Conservation (phyloP, 2,113 vertebrate species). For the Anas platyrhynchos region DNA sequence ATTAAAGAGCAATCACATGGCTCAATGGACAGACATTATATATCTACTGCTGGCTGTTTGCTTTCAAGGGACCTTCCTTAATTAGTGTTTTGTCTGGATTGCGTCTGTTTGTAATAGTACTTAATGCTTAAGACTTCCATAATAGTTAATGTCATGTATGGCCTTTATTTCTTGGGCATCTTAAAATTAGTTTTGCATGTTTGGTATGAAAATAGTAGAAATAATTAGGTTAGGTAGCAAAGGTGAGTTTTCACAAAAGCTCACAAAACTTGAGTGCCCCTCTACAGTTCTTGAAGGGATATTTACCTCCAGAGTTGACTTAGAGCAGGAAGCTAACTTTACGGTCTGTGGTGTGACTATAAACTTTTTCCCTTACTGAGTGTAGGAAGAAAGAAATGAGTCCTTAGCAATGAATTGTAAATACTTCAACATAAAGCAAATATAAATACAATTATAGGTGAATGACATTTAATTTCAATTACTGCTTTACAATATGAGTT, state of each 20-base stretch:
- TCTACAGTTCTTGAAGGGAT: not conserved
- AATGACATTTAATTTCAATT: not conserved
- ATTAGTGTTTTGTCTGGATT: conserved; percentile 28
- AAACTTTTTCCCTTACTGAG: not conserved
- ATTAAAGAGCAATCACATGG: conserved; percentile 4
- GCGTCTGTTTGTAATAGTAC: not conserved
- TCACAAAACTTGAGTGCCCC: not conserved
- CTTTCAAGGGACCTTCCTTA: conserved; percentile 20
- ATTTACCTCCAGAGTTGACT: not conserved
- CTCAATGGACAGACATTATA: not conserved
- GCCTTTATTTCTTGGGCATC: not conserved
- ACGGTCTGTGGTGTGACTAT: not conserved
- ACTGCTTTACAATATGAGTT: not conserved
- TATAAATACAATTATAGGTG: not conserved
- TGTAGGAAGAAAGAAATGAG: not conserved
- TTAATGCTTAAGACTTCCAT: conserved; percentile 22
- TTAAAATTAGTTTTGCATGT: not conserved
- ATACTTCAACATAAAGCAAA: not conserved
- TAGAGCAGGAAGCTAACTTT: not conserved
- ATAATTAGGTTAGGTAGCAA: not conserved
- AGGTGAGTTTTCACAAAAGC: not conserved
- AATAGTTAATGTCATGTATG: not conserved
- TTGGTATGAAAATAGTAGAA: not conserved
- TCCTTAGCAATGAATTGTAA: not conserved
- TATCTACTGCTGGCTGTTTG: not conserved